These are phyloP conservation scores for Pelobates cultripes DNA, from an alignment of 2,797 vertebrate genomes.

Conservation along the genomic window DNA sequence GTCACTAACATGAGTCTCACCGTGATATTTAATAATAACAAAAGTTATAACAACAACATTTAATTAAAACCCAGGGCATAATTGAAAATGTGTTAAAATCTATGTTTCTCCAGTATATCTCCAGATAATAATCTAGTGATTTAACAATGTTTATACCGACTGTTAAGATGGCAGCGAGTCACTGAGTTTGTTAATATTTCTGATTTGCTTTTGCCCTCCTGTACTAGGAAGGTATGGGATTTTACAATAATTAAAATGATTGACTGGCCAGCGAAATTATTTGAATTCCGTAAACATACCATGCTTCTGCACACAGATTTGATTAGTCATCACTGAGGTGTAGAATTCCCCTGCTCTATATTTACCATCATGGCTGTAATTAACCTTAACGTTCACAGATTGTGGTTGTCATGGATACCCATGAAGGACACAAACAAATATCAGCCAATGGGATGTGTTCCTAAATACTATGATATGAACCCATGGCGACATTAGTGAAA, in stretches of 20 bases:
- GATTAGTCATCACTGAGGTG: conserved; percentile 42
- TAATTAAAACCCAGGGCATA: too few species aligned
- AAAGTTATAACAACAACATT: too few species aligned
- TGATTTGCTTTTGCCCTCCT: background rate
- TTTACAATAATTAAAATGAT: background rate
- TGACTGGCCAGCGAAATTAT: conserved; percentile 24
- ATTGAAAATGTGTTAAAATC: too few species aligned
- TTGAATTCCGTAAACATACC: background rate
- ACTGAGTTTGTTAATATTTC: background rate
- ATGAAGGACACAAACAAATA: conserved; percentile 40
- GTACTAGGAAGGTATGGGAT: background rate
- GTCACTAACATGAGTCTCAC: too few species aligned
- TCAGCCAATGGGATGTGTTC: conserved; percentile 17
- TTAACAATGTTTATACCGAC: background rate
- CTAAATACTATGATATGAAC: background rate
- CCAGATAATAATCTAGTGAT: too few species aligned
- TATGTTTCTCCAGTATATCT: too few species aligned
- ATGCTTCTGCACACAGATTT: conserved; percentile 31
- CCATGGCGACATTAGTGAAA: background rate
- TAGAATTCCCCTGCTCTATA: conserved; percentile 46
- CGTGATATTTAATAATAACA: too few species aligned
- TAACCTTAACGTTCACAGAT: conserved; percentile 51
- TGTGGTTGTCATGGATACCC: conserved; percentile 58
- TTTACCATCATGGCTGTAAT: conserved; percentile 57
- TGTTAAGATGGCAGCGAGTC: background rate